Evolutionary conservation across 2,113 vertebrate genomes (phyloP).

Genomic region (Brachyistius frenatus): DNA sequence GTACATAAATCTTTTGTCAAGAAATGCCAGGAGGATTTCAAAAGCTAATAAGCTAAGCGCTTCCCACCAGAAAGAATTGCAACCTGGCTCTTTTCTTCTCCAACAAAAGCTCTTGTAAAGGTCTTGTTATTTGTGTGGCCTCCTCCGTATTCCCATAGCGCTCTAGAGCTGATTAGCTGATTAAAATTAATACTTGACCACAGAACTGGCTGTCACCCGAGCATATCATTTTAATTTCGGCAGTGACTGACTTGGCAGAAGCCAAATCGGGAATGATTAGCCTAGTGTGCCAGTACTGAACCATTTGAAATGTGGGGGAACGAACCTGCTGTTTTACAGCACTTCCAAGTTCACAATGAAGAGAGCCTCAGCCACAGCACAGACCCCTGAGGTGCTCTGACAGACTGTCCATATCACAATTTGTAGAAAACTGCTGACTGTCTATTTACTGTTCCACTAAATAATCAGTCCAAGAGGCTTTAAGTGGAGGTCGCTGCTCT

Average conservation of each 20-base stretch:
- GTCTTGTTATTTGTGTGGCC: conserved; percentile 42
- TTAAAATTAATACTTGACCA: conserved; percentile 68
- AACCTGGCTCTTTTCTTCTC: conserved; percentile 16
- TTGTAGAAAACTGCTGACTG: conserved; percentile 50
- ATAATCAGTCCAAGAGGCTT: conserved; percentile 52
- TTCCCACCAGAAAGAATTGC: background rate
- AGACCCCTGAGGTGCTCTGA: conserved; percentile 36
- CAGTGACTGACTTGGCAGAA: conserved; percentile 78
- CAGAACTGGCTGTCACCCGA: conserved; percentile 55
- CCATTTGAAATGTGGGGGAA: conserved; percentile 60
- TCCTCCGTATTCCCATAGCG: conserved; percentile 30
- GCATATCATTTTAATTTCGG: conserved; percentile 75
- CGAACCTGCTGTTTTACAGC: conserved; percentile 44
- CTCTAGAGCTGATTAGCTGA: conserved; percentile 59
- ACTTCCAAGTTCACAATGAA: conserved; percentile 55
- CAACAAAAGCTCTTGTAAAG: conserved; percentile 14
- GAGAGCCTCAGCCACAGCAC: conserved; percentile 15
- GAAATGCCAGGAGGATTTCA: conserved; percentile 2
- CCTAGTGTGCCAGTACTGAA: conserved; percentile 48
- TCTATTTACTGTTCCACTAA: conserved; percentile 66
- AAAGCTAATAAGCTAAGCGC: conserved; percentile 18
- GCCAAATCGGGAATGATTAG: conserved; percentile 49
- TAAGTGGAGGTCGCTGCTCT: conserved; percentile 29
- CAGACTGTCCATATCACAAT: conserved; percentile 33
- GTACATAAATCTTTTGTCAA: conserved; percentile 1